Conservation (phyloP, 1,140 invertebrate genomes). For the Doryteuthis pealeii region DNA sequence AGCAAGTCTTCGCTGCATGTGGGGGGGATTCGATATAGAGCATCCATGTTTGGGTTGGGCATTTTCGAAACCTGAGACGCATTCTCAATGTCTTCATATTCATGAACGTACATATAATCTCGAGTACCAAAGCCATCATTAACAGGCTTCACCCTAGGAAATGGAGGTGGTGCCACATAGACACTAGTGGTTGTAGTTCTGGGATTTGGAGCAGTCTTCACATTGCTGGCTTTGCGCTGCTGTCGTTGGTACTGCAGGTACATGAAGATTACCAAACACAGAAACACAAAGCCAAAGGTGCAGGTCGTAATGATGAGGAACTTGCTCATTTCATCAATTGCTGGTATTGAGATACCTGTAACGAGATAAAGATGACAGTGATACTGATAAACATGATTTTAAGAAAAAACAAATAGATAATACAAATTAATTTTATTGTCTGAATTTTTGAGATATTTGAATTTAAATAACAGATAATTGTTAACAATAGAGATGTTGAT, state of each 20-base stretch:
- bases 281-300: conserved; percentile 44
- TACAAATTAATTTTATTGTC: too few relatives aligned
- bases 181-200: conserved; percentile 37
- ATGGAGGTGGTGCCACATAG: conserved; percentile 39
- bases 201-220: conserved; percentile 22
- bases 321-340: conserved; percentile 44
- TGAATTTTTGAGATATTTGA: too few relatives aligned
- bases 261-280: conserved; percentile 44
- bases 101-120: conserved; percentile 37
- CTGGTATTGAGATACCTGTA: conserved; percentile 38
- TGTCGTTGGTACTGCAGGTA: conserved; percentile 42
- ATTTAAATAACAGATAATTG: too few relatives aligned
- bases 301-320: conserved; percentile 45
- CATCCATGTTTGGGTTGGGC: conserved; percentile 2
- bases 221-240: conserved; percentile 33
- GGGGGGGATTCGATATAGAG: conserved; percentile 3
- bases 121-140: conserved; percentile 18
- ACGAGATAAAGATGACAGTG: neutral
- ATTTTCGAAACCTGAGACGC: neutral
- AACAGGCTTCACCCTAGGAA: conserved; percentile 28
- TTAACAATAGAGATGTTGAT: too few relatives aligned
- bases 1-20: conserved; percentile 12
- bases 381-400: too few relatives aligned
- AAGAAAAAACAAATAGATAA: too few relatives aligned
- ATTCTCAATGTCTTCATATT: conserved; percentile 42